These are phyloP conservation scores for Maniola hyperantus DNA, from an alignment of 2,888 invertebrate genomes.

Conservation along the genomic window DNA sequence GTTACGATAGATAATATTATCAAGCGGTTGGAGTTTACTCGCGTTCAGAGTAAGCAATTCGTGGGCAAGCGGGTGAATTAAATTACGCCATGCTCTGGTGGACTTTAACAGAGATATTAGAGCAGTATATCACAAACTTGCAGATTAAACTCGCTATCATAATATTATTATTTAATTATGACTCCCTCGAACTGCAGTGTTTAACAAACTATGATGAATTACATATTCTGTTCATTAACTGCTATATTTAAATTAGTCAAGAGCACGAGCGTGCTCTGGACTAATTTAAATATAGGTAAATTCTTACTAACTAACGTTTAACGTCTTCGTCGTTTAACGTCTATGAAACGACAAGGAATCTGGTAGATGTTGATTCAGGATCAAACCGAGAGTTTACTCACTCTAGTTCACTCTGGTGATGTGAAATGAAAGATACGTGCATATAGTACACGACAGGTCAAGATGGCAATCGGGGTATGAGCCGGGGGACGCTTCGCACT, in stretches of 20 bases:
- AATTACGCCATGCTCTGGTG: constrained; percentile 22
- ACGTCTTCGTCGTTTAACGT: too few relatives aligned
- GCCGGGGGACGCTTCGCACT: too few relatives aligned
- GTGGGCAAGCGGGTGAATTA: constrained; percentile 21
- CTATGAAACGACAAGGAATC: too few relatives aligned
- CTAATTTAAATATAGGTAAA: too few relatives aligned
- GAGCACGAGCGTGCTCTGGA: too few relatives aligned
- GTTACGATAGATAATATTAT: not conserved
- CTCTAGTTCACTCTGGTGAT: too few relatives aligned
- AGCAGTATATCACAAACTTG: constrained; percentile 21
- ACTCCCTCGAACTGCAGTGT: not conserved
- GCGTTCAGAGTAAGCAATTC: constrained; percentile 18
- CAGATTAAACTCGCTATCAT: constrained; percentile 17
- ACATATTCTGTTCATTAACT: not conserved
- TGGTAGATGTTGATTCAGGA: not conserved
- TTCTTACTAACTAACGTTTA: too few relatives aligned
- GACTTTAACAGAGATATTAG: constrained; percentile 18
- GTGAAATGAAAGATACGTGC: too few relatives aligned
- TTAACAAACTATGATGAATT: not conserved
- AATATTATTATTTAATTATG: constrained; percentile 13
- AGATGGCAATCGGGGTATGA: too few relatives aligned
- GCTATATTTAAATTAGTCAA: too few relatives aligned
- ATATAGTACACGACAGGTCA: too few relatives aligned
- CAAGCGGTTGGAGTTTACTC: constrained; percentile 10
- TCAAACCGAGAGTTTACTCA: not conserved